A percentile compares a stretch with the other conserved stretches of the same genome.
Evolutionary conservation across 2,888 invertebrate species (phyloP).

Genomic region (Urechis unicinctus): DNA sequence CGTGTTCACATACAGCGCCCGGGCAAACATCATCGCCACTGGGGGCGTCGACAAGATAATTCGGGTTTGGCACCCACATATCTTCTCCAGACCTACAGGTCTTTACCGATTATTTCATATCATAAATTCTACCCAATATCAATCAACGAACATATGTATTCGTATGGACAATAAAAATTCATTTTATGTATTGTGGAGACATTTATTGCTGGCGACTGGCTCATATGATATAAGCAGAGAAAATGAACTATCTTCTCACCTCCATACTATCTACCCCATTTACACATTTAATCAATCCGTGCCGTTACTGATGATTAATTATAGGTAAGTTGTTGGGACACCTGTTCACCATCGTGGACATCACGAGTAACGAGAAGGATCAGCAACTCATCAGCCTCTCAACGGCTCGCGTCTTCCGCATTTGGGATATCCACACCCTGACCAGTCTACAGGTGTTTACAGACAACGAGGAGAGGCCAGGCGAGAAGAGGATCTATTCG

Average conservation of each 20-base stretch:
- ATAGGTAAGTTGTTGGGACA: slow-evolving; percentile 47
- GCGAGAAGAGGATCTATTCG: slow-evolving; percentile 45
- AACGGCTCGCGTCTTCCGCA: slow-evolving; percentile 44
- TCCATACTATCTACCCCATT: too few species aligned
- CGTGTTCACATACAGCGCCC: slow-evolving; percentile 45
- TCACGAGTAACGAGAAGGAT: slow-evolving; percentile 44
- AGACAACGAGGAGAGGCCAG: slow-evolving; percentile 46
- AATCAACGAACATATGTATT: too few species aligned
- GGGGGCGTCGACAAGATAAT: slow-evolving; percentile 48
- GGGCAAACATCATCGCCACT: slow-evolving; percentile 47
- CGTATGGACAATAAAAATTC: too few species aligned
- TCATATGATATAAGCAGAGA: too few species aligned
- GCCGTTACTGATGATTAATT: slow-evolving; percentile 1
- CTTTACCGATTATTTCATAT: too few species aligned
- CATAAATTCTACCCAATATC: too few species aligned
- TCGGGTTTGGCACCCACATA: slow-evolving; percentile 47
- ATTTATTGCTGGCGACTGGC: too few species aligned
- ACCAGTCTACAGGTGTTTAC: slow-evolving; percentile 49
- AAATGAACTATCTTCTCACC: too few species aligned
- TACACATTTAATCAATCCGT: background rate
- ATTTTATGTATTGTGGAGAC: too few species aligned
- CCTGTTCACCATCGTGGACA: slow-evolving; percentile 47
- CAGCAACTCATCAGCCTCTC: slow-evolving; percentile 49
- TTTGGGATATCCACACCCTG: slow-evolving; percentile 49
- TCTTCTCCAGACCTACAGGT: slow-evolving; percentile 37